Conservation (phyloP, 2,888 invertebrate species). For the Parthenolecanium corni region DNA sequence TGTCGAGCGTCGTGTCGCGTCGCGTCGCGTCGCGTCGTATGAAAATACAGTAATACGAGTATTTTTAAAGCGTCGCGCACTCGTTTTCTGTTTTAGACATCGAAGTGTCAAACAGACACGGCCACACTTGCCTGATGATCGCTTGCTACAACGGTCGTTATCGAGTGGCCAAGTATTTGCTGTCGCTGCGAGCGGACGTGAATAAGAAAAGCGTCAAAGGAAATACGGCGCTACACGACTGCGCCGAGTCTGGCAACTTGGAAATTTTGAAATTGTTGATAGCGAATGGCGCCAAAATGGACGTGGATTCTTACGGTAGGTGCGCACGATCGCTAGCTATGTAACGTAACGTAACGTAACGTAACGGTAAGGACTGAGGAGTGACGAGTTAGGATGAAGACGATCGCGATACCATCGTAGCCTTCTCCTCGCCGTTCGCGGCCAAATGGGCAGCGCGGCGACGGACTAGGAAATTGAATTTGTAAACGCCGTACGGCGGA, state of each 20-base stretch:
- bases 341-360: too few relatives aligned
- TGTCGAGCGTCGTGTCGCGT: too few relatives aligned
- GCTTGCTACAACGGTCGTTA: constrained; percentile 93
- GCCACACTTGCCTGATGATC: constrained; percentile 96
- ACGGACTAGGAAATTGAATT: background rate
- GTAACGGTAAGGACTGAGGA: too few relatives aligned
- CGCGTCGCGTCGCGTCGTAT: too few relatives aligned
- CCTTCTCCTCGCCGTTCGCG: too few relatives aligned
- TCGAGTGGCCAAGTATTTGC: constrained; percentile 76
- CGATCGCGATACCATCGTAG: too few relatives aligned
- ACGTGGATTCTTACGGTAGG: constrained; percentile 81
- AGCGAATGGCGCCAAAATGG: constrained; percentile 79
- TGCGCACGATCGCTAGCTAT: constrained; percentile 17
- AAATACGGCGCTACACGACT: constrained; percentile 95
- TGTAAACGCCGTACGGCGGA: constrained; percentile 4
- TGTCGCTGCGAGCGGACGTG: constrained; percentile 76
- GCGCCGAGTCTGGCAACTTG: constrained; percentile 89
- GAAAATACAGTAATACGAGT: too few relatives aligned
- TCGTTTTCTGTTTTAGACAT: too few relatives aligned
- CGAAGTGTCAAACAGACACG: constrained; percentile 89
- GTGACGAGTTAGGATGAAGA: too few relatives aligned
- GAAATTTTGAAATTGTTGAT: constrained; percentile 83
- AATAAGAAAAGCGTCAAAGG: constrained; percentile 82
- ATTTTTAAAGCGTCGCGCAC: too few relatives aligned
- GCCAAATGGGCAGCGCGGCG: background rate